Evolutionary conservation across 2,113 vertebrate species (phyloP), one percentile per base, ranked within the genome.

Genomic region (Uropsilus gracilis): DNA sequence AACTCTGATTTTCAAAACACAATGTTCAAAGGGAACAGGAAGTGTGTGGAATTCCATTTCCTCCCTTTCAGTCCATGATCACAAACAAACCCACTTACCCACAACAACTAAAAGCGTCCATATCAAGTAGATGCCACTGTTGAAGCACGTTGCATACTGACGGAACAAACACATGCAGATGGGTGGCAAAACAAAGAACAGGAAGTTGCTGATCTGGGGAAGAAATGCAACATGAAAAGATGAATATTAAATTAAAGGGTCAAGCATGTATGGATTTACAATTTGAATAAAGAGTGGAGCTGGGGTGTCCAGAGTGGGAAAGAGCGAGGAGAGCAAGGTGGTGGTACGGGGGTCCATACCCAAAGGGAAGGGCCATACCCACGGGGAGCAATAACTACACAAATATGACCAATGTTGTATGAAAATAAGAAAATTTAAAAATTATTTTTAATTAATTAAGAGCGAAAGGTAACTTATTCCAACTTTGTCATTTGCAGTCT

Each of bases 121-220:
- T 97, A 99, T 99, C 96, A 99, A 98, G 98, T 99, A 99, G 98
- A 99, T 99, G 96, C 99, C 99, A 77, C 98, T 99, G 99, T 99
- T 99, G 99, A 99, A 99, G 98, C 99, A 99, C 73, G 99, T 98
- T 89, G 99, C 99, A 2, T 99, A 99, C 96, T 99, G 99, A 96
- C 98, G 99, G 94, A 99, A 99, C 96, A 99, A 98, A 97, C 98
- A 99, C 99, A 99, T 99, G 98, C 99, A 99, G 98, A 99, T 99
- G 93, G 99, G 99, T 9, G 99, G 99, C 92, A 99, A 98, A 98
- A 99, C 95, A 98, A 99, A 99, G 99, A 99, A 99, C 97, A 99
- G 98, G 97, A 99, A 13, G 97, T 99, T 99, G 99, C 99, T 99
- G 98, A 99, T 99, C 99, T 99, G 98, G 96, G 39, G 32, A 18